A percentile compares a stretch with the other conserved stretches of the same genome.
Evolutionary conservation across 2,113 vertebrate genomes (phyloP).

Genomic region (Hippoglossus stenolepis): DNA sequence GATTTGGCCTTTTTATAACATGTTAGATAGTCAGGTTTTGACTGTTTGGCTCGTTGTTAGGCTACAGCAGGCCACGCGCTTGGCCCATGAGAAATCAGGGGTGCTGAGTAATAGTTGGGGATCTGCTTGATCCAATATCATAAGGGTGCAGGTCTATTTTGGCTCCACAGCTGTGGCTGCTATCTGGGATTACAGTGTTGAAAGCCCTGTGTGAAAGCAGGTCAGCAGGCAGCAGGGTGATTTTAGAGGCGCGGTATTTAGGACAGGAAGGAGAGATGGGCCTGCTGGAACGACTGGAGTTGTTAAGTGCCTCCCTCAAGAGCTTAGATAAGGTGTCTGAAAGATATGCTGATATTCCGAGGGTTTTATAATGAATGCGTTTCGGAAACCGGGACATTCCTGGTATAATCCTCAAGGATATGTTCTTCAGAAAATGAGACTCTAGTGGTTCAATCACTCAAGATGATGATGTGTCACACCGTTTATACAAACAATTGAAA

Average conservation of each 20-base stretch:
- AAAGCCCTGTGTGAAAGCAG: conserved; percentile 77
- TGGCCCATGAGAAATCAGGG: conserved; percentile 34
- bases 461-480: no score
- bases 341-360: conserved; percentile 14
- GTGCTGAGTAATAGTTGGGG: conserved; percentile 70
- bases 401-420: background rate
- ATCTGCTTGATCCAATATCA: conserved; percentile 63
- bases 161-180: conserved; percentile 74
- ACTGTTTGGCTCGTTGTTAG: background rate
- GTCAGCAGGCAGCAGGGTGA: conserved; percentile 68
- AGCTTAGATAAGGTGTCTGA: conserved; percentile 44
- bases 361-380: background rate
- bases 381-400: background rate
- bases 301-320: conserved; percentile 46
- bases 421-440: background rate
- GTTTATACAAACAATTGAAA: no score
- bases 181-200: conserved; percentile 70
- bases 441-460: background rate
- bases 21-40: conserved; percentile 5
- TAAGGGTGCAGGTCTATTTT: conserved; percentile 74
- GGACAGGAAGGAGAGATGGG: conserved; percentile 57
- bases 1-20: conserved; percentile 9
- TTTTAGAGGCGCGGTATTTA: conserved; percentile 69
- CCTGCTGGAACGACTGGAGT: conserved; percentile 29
- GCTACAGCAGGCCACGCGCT: background rate